These are phyloP conservation scores for Neoarius graeffei DNA, from an alignment of 2,113 vertebrate genomes.

Conservation along the genomic window DNA sequence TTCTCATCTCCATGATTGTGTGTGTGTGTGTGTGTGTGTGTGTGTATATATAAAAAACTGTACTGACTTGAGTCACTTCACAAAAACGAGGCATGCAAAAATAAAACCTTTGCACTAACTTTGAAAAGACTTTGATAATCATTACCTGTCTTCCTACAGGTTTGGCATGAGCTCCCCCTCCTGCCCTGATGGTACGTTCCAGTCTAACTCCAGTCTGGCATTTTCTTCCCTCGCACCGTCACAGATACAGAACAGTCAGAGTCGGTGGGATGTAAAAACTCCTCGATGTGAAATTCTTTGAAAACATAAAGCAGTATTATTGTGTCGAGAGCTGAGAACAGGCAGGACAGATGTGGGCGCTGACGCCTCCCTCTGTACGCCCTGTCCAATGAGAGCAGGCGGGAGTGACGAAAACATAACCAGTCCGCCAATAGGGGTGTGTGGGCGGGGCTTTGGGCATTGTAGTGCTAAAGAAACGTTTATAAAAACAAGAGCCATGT, in stretches of 20 bases:
- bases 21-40: not conserved
- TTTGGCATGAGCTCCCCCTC: slow-evolving; percentile 14
- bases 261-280: slow-evolving; percentile 56
- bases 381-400: slow-evolving; percentile 54
- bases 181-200: slow-evolving; percentile 16
- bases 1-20: not conserved
- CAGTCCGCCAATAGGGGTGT: slow-evolving; percentile 54
- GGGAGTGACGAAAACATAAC: slow-evolving; percentile 42
- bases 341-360: slow-evolving; percentile 55
- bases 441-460: slow-evolving; percentile 15
- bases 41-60: not conserved
- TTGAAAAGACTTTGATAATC: not conserved
- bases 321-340: slow-evolving; percentile 62
- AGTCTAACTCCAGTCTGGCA: not conserved
- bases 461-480: slow-evolving; percentile 49
- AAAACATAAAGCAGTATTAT: slow-evolving; percentile 69
- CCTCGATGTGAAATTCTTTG: slow-evolving; percentile 64
- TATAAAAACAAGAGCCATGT: slow-evolving; percentile 61
- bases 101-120: not conserved
- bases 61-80: not conserved
- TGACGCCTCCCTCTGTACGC: slow-evolving; percentile 40
- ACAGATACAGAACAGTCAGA: slow-evolving; percentile 40
- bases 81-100: not conserved
- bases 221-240: slow-evolving; percentile 45
- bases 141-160: slow-evolving; percentile 35